Percentiles rank a stretch among this genome's conserved stretches.
Evolutionary conservation across 2,797 vertebrate species (phyloP).

Genomic region (Sebastes oblongus): DNA sequence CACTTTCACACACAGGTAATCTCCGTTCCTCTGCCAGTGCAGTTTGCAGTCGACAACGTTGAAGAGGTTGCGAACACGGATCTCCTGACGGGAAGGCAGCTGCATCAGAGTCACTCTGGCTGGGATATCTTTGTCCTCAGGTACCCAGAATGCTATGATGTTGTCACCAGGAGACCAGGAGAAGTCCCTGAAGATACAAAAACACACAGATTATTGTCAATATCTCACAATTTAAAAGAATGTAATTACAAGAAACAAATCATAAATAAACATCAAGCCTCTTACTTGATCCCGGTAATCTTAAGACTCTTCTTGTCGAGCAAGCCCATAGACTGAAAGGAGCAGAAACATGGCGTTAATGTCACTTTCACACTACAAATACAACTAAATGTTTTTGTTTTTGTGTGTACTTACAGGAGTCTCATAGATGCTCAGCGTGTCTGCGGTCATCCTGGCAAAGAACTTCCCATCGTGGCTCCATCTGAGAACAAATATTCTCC

Average conservation of each 20-base stretch:
- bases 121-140: constrained; percentile 98
- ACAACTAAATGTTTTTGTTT: not conserved
- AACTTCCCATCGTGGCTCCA: constrained; percentile 99
- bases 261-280: not conserved
- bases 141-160: constrained; percentile 98
- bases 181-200: constrained; percentile 87
- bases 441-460: constrained; percentile 96
- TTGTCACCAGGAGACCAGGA: constrained; percentile 99
- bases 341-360: constrained; percentile 21
- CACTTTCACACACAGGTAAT: constrained; percentile 97
- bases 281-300: constrained; percentile 96
- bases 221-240: not conserved
- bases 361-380: not conserved
- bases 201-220: not conserved
- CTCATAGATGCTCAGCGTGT: constrained; percentile 97
- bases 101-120: constrained; percentile 98
- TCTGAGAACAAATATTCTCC: constrained; percentile 67
- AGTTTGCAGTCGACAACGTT: constrained; percentile 98
- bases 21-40: constrained; percentile 98
- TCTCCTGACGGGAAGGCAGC: constrained; percentile 94
- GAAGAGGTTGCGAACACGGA: constrained; percentile 96
- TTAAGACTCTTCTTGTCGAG: constrained; percentile 99
- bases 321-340: constrained; percentile 93
- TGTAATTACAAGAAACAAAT: not conserved
- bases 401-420: constrained; percentile 87